Base-by-base conservation (phyloP, 1,140 invertebrate species). In the Cydia amplana region DNA sequence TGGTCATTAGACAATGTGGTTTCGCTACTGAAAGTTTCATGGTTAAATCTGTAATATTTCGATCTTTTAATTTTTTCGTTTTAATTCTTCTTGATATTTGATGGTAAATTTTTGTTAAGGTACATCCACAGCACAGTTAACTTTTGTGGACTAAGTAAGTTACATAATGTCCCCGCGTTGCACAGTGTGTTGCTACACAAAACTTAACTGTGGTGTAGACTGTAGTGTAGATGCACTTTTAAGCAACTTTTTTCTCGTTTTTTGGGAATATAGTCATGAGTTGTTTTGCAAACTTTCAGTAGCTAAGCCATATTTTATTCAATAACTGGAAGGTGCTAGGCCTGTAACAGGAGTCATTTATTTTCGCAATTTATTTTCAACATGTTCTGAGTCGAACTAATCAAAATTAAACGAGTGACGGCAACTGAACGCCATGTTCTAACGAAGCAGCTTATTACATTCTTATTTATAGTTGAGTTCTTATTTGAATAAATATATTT, bases 401-500 rank as follows among this genome's bases (percentile, higher is more conserved):
- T 92, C 91, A 92, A 92, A 92, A 91, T 89, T 82, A 74, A 60
- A 76, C 18, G 83, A 87, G 87, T 91, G 91, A 77, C 87, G 88
- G 87, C 87, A 78, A 82, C 76, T 78, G 74, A 75, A 80, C 79
- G 79, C 60, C 84, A 83, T 88, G 82, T 87, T 84, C 88, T 78
- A 55, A 82, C 83, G 78, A 82, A 77, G 75, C 88, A 85, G 88
- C 89, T 89, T 91, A 88, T 60, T 63, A 88, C 83, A 83, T 87
- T 79, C 82, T 83, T 79, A 80, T 89, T 91, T 90, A 85, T 86
- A 89, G 82, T 88, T 91, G 79, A 83, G 83, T 87, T 89, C 83
- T 90, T 88, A 90, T 91, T 90, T 91, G 81, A 91, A 88, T 91
- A 91, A 92, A 87, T 82, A 92, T 91, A 92, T 91, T 92, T 92